Evolutionary conservation across 2,888 invertebrate species (phyloP).

Genomic region (Noctua fimbriata): DNA sequence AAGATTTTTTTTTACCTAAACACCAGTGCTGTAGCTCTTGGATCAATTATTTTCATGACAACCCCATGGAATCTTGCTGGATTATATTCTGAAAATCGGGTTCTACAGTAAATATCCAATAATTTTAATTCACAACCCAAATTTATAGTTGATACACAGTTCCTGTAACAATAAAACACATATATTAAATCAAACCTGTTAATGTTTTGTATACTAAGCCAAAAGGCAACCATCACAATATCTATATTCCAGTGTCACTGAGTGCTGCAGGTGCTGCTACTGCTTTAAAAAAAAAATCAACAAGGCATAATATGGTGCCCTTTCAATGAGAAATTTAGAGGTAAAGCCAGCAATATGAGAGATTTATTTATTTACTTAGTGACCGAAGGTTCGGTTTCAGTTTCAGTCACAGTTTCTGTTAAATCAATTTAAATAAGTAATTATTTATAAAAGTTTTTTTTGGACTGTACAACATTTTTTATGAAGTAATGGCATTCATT

Average conservation of each 20-base stretch:
- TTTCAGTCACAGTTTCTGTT: too few relatives aligned
- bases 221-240: not conserved
- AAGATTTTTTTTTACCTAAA: constrained; percentile 79
- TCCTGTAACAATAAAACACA: constrained; percentile 88
- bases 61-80: constrained; percentile 95
- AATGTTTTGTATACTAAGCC: not conserved
- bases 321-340: too few relatives aligned
- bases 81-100: constrained; percentile 95
- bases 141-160: constrained; percentile 95
- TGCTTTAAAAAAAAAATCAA: too few relatives aligned
- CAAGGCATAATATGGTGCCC: too few relatives aligned
- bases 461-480: too few relatives aligned
- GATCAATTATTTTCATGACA: constrained; percentile 95
- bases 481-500: too few relatives aligned
- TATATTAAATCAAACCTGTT: not conserved
- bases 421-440: too few relatives aligned
- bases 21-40: constrained; percentile 93
- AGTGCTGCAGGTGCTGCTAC: not conserved
- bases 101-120: constrained; percentile 93
- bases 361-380: too few relatives aligned
- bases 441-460: too few relatives aligned
- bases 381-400: too few relatives aligned
- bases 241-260: not conserved
- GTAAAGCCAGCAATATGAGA: too few relatives aligned
- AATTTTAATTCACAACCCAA: constrained; percentile 93